Evolutionary conservation across 2,888 invertebrate genomes (phyloP).

Genomic region (Leptinotarsa rubiginosa): DNA sequence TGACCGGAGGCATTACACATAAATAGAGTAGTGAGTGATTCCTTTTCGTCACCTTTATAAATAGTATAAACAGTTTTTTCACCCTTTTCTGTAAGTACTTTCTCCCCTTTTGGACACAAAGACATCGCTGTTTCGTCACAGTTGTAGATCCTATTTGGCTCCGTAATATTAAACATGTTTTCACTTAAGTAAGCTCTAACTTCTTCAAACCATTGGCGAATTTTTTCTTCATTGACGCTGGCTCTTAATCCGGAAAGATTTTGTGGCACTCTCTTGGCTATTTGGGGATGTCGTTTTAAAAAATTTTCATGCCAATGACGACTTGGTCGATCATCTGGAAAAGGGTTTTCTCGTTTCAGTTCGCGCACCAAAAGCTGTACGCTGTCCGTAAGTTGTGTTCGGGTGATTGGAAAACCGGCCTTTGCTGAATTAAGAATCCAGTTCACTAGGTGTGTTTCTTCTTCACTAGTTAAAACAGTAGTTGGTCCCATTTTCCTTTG

Average conservation of each 20-base stretch:
- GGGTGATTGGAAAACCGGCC: not conserved
- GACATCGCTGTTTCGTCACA: not conserved
- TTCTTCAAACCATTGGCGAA: not conserved
- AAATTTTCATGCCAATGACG: not conserved
- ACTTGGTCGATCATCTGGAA: not conserved
- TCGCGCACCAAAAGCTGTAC: not conserved
- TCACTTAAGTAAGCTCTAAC: not conserved
- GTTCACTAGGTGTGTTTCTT: not conserved
- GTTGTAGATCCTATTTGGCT: not conserved
- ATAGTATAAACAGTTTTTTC: not conserved
- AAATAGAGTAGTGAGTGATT: constrained; percentile 4
- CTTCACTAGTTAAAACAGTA: not conserved
- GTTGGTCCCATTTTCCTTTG: not conserved
- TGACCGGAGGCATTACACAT: not conserved
- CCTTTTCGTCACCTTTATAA: not conserved
- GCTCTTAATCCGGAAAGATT: not conserved
- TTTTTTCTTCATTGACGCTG: not conserved
- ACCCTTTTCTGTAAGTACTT: not conserved
- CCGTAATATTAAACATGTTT: not conserved
- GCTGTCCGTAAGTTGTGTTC: not conserved
- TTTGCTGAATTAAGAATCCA: not conserved
- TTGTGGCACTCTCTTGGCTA: not conserved
- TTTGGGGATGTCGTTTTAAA: not conserved
- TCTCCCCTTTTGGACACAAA: not conserved
- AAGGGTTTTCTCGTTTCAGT: not conserved